A percentile compares a stretch with the other conserved stretches of the same genome.
Evolutionary conservation across 2,113 vertebrate species (phyloP).

Genomic region (Cynocephalus volans): DNA sequence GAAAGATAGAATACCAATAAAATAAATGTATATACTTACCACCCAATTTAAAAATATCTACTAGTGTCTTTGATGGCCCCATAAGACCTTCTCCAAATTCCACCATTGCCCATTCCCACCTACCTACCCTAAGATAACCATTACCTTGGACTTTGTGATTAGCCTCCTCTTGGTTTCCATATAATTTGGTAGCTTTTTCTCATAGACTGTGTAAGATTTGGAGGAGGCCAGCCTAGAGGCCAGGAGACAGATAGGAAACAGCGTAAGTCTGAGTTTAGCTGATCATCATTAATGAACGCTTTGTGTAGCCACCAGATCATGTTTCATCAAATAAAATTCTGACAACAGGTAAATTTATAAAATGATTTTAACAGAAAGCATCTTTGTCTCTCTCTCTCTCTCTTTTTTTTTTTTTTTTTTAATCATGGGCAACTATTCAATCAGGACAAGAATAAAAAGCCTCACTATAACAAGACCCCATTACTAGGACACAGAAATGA

Average conservation of each 20-base stretch:
- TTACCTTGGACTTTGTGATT: not conserved
- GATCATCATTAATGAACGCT: not conserved
- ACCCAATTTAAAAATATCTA: not conserved
- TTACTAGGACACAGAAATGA: not conserved
- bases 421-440: not conserved
- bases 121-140: not conserved
- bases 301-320: not conserved
- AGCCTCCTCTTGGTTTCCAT: not conserved
- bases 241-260: not conserved
- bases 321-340: not conserved
- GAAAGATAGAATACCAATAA: not conserved
- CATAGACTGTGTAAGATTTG: not conserved
- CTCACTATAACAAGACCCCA: not conserved
- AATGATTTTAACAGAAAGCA: not conserved
- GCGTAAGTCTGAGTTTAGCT: not conserved
- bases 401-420: not conserved
- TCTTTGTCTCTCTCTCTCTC: not conserved
- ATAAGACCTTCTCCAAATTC: not conserved
- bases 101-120: not conserved
- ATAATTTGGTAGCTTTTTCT: not conserved
- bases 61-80: not conserved
- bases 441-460: not conserved
- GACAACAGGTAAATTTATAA: conserved; percentile 13
- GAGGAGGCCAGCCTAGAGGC: not conserved
- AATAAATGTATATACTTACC: not conserved